Base-by-base conservation (phyloP, 2,888 invertebrate genomes). In the Malachius bipustulatus region DNA sequence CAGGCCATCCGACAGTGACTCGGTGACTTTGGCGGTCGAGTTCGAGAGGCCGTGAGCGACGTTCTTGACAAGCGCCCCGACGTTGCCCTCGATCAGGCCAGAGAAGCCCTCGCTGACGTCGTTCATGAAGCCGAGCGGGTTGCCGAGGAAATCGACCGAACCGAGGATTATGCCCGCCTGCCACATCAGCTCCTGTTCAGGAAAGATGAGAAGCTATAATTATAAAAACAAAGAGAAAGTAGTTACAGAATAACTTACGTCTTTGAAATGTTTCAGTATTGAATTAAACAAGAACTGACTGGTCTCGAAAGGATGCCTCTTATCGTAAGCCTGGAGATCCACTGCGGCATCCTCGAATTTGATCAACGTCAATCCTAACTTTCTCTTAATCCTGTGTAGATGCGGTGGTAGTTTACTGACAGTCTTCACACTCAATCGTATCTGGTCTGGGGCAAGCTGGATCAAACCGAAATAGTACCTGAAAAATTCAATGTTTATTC, bases 31-130 rank as follows among this genome's bases (percentile, higher is more conserved):
- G 6, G 96, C 97, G 0, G 97, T 85, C 0, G 96, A 91, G 66
- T 97, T 96, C 4, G 94, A 93, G 45, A 97, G 72, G 4, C 97
- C 98, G 59, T 98, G 97, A 0, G 97, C 88, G 3, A 98, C 85
- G 62, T 94, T 96, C 64, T 89, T 84, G 16, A 98, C 77, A 38
- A 97, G 69, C 31, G 90, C 89, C 32, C 81, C 80, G 0, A 97
- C 84, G 57, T 88, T 91, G 24, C 93, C 91, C 60, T 97, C 96
- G 44, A 97, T 74, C 33, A 97, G 69, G 1, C 90, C 90, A 2
- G 88, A 80, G 16, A 97, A 79, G 16, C 97, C 96, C 65, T 96
- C 96, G 1, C 89, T 83, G 26, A 98, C 82, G 66, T 98, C 97
- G 53, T 88, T 88, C 43, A 96, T 78, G 52, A 98, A 81, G 9